A percentile compares a stretch with the other conserved stretches of the same genome.
Evolutionary conservation across 2,797 vertebrate species (phyloP).

Genomic region (Cuculus canorus): DNA sequence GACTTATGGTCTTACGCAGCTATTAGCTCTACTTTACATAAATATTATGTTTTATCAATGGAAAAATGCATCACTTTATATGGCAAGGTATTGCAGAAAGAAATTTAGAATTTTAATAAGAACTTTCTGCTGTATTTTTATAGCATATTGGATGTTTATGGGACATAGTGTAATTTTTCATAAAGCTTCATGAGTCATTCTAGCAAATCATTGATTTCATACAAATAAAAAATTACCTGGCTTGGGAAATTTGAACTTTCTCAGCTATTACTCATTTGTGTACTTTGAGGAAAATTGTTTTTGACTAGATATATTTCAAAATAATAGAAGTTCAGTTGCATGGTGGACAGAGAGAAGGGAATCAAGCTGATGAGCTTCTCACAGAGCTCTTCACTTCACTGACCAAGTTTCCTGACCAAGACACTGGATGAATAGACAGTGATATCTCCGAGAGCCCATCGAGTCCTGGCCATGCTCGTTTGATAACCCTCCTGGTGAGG

Average conservation of each 20-base stretch:
- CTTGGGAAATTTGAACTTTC: conserved; percentile 46
- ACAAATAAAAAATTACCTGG: conserved; percentile 53
- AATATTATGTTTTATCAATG: conserved; percentile 61
- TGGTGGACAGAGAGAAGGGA: not conserved
- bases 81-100: conserved; percentile 40
- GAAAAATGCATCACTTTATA: conserved; percentile 61
- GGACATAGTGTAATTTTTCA: conserved; percentile 24
- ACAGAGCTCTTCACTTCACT: not conserved
- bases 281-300: conserved; percentile 12
- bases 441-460: not conserved
- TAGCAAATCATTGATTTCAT: conserved; percentile 57
- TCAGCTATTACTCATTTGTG: conserved; percentile 19
- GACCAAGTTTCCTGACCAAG: not conserved
- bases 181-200: conserved; percentile 39
- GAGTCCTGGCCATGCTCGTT: fast-evolving
- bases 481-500: not conserved
- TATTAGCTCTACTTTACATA: conserved; percentile 66
- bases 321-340: not conserved
- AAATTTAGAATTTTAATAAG: conserved; percentile 49
- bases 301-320: conserved; percentile 4
- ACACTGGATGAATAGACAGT: not conserved
- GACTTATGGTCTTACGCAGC: conserved; percentile 36
- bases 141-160: conserved; percentile 39
- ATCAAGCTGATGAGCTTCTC: not conserved
- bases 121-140: conserved; percentile 29